A percentile compares a stretch with the other conserved stretches of the same genome.
Conservation (phyloP, 2,888 invertebrate genomes). For the Notocelia uddmanniana region DNA sequence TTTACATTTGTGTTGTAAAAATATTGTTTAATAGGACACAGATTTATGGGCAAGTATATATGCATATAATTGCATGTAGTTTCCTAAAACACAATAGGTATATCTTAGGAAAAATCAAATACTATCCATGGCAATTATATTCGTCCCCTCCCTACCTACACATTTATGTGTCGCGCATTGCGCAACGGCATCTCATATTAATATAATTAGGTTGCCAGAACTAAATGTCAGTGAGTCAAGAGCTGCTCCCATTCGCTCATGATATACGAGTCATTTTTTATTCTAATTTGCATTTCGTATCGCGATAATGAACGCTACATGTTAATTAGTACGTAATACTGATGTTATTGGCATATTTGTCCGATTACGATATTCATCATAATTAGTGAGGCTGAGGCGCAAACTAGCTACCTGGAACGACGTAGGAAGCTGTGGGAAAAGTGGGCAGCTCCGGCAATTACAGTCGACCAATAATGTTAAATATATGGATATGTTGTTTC, state of each 20-base stretch:
- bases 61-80: no score
- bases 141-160: slow-evolving; percentile 53
- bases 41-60: no score
- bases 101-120: background rate
- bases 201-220: slow-evolving; percentile 63
- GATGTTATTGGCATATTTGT: slow-evolving; percentile 44
- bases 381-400: slow-evolving; percentile 31
- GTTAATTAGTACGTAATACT: slow-evolving; percentile 38
- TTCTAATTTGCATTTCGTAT: slow-evolving; percentile 54
- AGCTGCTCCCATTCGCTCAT: slow-evolving; percentile 54
- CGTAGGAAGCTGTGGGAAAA: slow-evolving; percentile 2
- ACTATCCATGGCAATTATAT: slow-evolving; percentile 7
- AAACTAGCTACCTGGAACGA: slow-evolving; percentile 17
- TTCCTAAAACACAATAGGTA: no score
- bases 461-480: background rate
- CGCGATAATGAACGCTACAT: slow-evolving; percentile 35
- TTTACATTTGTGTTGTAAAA: no score
- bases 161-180: slow-evolving; percentile 59
- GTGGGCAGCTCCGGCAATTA: slow-evolving; percentile 17
- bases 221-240: slow-evolving; percentile 68
- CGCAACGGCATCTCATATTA: slow-evolving; percentile 56
- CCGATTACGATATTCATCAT: slow-evolving; percentile 40
- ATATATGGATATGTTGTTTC: background rate
- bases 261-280: slow-evolving; percentile 47
- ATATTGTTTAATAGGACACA: no score